Evolutionary conservation across 2,113 vertebrate species (phyloP).

Genomic region (Cinclus cinclus): DNA sequence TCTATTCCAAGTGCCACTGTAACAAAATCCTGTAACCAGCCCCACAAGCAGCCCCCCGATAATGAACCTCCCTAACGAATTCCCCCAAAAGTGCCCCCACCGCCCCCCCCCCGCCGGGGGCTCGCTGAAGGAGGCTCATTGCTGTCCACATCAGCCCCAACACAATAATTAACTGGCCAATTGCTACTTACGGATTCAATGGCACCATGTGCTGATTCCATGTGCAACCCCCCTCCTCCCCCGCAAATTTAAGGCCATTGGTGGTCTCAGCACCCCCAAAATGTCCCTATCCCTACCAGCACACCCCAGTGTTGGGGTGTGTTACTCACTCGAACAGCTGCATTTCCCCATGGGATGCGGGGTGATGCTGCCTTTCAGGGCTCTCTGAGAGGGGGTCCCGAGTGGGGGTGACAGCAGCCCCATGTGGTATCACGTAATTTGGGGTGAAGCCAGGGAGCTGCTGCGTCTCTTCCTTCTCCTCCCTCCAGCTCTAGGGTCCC

Average conservation of each 20-base stretch:
- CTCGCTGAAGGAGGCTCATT: not conserved
- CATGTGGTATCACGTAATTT: not conserved
- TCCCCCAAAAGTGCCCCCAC: no score
- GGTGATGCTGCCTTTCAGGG: not conserved
- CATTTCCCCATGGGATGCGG: not conserved
- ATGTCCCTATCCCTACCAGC: not conserved
- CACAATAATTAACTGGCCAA: not conserved
- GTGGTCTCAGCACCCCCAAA: not conserved
- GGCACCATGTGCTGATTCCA: not conserved
- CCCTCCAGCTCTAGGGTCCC: not conserved
- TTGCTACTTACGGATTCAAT: not conserved
- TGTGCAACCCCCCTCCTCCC: no score
- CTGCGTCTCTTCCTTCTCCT: not conserved
- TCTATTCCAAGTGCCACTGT: not conserved
- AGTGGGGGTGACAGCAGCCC: not conserved
- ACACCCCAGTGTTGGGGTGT: not conserved
- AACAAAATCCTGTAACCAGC: accelerated
- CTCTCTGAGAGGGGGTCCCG: not conserved
- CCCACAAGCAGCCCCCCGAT: not conserved
- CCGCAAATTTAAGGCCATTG: not conserved
- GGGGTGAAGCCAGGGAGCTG: not conserved
- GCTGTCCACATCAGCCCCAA: not conserved
- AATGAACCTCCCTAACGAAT: not conserved
- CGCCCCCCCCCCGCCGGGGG: no score
- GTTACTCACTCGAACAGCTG: not conserved